phyloP scores from a whole-genome alignment of 2,888 invertebrate species.

The Megalurothrips usitatus region DNA sequence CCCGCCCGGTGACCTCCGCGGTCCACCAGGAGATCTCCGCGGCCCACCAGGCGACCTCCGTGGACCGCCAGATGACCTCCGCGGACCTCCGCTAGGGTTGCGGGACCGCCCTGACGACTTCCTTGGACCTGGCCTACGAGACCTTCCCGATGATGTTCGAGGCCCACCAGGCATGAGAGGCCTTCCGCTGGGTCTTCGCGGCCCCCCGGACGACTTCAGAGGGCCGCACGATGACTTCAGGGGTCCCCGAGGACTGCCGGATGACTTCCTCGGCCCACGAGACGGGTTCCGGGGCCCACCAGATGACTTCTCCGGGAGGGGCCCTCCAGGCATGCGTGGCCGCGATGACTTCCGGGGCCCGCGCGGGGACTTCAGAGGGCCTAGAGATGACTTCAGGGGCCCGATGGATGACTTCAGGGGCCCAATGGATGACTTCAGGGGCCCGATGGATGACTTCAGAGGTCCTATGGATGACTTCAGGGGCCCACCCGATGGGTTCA shows the following conservation, averaged over 20 bases:
- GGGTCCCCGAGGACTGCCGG: neutral
- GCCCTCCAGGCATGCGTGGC: neutral
- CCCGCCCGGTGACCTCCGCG: neutral
- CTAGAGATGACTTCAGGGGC: neutral
- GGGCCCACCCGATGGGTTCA: slow-evolving; percentile 31
- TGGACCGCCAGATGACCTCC: neutral
- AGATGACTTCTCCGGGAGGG: slow-evolving; percentile 20
- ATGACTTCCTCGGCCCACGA: neutral
- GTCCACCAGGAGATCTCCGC: neutral
- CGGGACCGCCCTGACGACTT: slow-evolving; percentile 4
- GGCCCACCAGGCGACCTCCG: neutral
- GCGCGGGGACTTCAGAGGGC: neutral
- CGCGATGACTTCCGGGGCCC: slow-evolving; percentile 10
- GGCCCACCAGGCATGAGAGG: neutral
- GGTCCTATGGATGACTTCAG: slow-evolving; percentile 32
- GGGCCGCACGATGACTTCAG: neutral
- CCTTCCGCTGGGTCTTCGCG: neutral
- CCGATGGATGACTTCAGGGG: neutral
- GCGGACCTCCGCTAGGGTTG: neutral
- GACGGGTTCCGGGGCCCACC: neutral
- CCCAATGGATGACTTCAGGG: neutral
- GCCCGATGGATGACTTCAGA: neutral
- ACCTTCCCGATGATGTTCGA: neutral
- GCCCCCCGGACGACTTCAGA: neutral
- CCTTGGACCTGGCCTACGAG: neutral